These are phyloP conservation scores for Spisula subtruncata DNA, from an alignment of 2,888 invertebrate species.

Conservation along the genomic window DNA sequence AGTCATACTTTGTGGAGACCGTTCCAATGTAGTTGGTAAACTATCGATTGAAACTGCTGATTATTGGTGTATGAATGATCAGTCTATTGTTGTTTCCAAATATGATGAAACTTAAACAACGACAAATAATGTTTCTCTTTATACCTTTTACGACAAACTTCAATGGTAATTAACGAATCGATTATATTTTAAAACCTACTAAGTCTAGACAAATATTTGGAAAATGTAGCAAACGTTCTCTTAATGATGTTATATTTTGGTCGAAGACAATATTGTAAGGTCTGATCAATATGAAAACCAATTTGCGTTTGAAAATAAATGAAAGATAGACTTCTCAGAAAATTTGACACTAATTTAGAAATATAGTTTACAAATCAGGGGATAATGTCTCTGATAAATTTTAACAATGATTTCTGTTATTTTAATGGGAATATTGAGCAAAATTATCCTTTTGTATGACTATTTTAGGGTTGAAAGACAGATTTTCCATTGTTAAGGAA, in stretches of 20 bases:
- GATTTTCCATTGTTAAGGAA: no score
- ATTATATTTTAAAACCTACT: neutral
- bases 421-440: neutral
- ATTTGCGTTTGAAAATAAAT: neutral
- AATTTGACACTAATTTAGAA: neutral
- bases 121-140: neutral
- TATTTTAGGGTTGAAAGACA: neutral
- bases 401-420: neutral
- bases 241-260: neutral
- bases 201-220: neutral
- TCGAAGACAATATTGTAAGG: neutral
- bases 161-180: neutral
- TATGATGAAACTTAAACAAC: neutral
- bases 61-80: neutral
- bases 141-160: neutral
- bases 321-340: neutral
- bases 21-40: neutral
- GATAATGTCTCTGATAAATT: neutral
- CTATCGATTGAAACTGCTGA: slow-evolving; percentile 13
- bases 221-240: neutral
- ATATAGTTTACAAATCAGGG: neutral
- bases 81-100: slow-evolving; percentile 9
- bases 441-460: neutral
- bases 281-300: neutral
- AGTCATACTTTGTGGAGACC: neutral